Evolutionary conservation across 1,140 invertebrate genomes (phyloP), one percentile per base, ranked within the genome.

Genomic region (Caenorhabditis elegans): DNA sequence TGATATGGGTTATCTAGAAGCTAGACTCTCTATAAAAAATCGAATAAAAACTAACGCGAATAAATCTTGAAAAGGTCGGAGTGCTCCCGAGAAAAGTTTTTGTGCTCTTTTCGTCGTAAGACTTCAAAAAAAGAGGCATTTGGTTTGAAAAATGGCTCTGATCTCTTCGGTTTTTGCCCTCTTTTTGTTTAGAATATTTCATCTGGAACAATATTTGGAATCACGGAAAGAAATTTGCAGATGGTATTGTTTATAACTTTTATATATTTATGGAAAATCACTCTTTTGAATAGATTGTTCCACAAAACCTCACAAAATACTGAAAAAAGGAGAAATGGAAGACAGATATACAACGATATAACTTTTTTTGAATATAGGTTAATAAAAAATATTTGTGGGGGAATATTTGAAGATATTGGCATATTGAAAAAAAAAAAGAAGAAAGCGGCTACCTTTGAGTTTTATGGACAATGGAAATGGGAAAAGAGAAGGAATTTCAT

Each of bases 381-480:
- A 70, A 70, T 39, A 39, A 70, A 70, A 70, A 39, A n/a, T n/a
- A n/a, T n/a, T n/a, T n/a, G n/a, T n/a, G n/a, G n/a, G n/a, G n/a
- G n/a, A n/a, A n/a, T n/a, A n/a, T n/a, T n/a, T n/a, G n/a, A n/a
- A n/a, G n/a, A n/a, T n/a, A n/a, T n/a, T n/a, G n/a, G 19, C n/a
- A 17, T 24, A 70, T 39, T 24, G 60, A n/a, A n/a, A 22, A 3
- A 10, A 2, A 28, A 60, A 22, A 13, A 34, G 53, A 19, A 31
- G 34, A 31, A 10, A 17, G 26, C 6, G 17, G 60, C 34, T 43
- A 70, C 34, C 60, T 70, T 70, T 13, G n/a, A 39, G 60, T 70
- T 70, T 70, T 70, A 70, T 70, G 60, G 60, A 70, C 36, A 39
- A 70, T 39, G 60, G 60, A 70, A 70, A 70, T 70, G 60, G 60